Evolutionary conservation across 2,888 invertebrate species (phyloP).

Genomic region (Archips crataeganus): DNA sequence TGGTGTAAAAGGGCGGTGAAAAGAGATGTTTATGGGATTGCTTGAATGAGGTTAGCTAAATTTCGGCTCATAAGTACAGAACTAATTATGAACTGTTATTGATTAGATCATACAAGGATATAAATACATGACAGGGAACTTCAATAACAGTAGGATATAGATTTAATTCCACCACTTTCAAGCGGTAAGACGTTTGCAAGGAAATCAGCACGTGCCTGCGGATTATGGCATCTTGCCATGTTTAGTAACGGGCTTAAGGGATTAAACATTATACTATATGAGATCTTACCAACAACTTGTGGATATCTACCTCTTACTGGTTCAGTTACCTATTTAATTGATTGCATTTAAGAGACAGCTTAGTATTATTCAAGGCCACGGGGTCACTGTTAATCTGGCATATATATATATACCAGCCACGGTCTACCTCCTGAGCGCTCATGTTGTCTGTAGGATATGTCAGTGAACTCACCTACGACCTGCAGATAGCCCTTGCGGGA

Average conservation of each 20-base stretch:
- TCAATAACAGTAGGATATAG: too few relatives aligned
- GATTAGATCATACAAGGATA: too few relatives aligned
- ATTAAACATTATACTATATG: background rate
- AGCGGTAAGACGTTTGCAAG: background rate
- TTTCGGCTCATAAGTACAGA: too few relatives aligned
- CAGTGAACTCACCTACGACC: conserved; percentile 91
- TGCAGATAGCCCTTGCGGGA: conserved; percentile 95
- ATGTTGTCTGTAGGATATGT: conserved; percentile 82
- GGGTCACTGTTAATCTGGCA: conserved; percentile 84
- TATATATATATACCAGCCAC: conserved; percentile 97
- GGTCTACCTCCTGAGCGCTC: conserved; percentile 93
- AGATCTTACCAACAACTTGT: conserved; percentile 10
- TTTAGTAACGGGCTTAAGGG: conserved; percentile 21
- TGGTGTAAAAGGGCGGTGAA: too few relatives aligned
- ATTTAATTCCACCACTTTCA: background rate
- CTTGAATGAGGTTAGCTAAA: too few relatives aligned
- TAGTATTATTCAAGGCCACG: too few relatives aligned
- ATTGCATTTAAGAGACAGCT: too few relatives aligned
- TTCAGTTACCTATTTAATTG: background rate
- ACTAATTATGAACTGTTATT: too few relatives aligned
- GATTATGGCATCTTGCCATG: conserved; percentile 14
- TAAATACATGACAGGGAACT: too few relatives aligned
- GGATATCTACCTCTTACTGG: background rate
- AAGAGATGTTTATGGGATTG: too few relatives aligned
- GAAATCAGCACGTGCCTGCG: conserved; percentile 3